phyloP scores from a whole-genome alignment of 35 echinoderm and acorn worm species.

The Heliocidaris tuberculata region DNA sequence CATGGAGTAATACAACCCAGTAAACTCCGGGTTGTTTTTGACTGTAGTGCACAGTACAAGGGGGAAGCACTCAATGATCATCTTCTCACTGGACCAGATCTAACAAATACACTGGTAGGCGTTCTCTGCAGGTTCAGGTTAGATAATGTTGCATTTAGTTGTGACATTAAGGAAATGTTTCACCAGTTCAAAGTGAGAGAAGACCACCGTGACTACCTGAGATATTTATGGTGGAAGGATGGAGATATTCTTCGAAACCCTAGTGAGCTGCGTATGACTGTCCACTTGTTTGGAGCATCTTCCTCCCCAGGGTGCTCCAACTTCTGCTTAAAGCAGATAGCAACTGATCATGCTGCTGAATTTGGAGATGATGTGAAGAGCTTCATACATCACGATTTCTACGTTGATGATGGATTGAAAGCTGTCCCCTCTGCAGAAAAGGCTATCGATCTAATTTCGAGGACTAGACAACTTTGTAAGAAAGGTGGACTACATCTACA shows the following conservation, averaged over 20 bases:
- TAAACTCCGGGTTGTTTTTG: slow-evolving; percentile 69
- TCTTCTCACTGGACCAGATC: slow-evolving; percentile 59
- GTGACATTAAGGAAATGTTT: slow-evolving; percentile 54
- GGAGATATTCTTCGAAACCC: background rate
- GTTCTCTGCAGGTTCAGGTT: slow-evolving; percentile 59
- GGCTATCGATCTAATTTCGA: slow-evolving; percentile 26
- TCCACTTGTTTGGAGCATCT: slow-evolving; percentile 59
- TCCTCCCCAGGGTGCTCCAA: slow-evolving; percentile 60
- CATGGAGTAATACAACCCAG: slow-evolving; percentile 63
- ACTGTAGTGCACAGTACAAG: slow-evolving; percentile 53
- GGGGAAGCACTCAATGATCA: slow-evolving; percentile 56
- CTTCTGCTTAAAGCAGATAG: slow-evolving; percentile 50
- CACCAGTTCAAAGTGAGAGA: slow-evolving; percentile 45
- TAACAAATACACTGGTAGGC: slow-evolving; percentile 61
- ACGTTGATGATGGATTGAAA: background rate
- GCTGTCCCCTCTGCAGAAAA: background rate
- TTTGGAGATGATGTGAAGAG: no score
- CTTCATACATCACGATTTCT: background rate
- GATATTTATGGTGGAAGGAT: slow-evolving; percentile 58
- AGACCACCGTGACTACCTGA: slow-evolving; percentile 25
- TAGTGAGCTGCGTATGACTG: slow-evolving; percentile 15
- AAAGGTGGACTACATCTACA: background rate
- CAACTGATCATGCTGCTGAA: slow-evolving; percentile 33
- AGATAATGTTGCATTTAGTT: slow-evolving; percentile 27
- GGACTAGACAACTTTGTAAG: background rate